These are phyloP conservation scores for Tetanocera ferruginea DNA, from an alignment of 2,888 invertebrate species.

Conservation along the genomic window DNA sequence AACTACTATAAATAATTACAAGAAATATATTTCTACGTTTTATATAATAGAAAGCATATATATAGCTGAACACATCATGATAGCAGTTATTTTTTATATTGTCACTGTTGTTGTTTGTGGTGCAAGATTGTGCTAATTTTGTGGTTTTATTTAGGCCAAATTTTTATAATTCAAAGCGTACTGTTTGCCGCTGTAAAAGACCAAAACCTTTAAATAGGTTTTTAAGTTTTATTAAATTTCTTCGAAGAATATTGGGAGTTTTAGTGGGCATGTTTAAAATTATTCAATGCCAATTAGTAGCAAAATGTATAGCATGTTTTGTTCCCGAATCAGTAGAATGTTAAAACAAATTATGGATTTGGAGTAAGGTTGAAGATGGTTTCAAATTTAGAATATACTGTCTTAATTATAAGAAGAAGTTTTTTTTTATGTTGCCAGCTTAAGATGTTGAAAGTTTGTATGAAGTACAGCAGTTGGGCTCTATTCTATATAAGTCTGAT, in stretches of 20 bases:
- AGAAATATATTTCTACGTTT: not conserved
- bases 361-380: not conserved
- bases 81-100: not conserved
- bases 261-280: too few relatives aligned
- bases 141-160: slow-evolving; percentile 16
- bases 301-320: too few relatives aligned
- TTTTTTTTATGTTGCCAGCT: too few relatives aligned
- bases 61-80: not conserved
- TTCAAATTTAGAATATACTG: too few relatives aligned
- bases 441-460: too few relatives aligned
- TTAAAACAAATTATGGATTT: not conserved
- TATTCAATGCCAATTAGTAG: too few relatives aligned
- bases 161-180: slow-evolving; percentile 61
- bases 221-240: slow-evolving; percentile 45
- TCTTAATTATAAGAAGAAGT: too few relatives aligned
- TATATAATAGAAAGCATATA: not conserved
- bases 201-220: slow-evolving; percentile 63
- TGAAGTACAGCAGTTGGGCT: too few relatives aligned
- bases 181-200: slow-evolving; percentile 65
- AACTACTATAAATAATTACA: not conserved
- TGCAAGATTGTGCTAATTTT: slow-evolving; percentile 1
- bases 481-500: too few relatives aligned
- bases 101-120: not conserved
- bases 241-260: not conserved
- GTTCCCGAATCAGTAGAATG: not conserved